Evolutionary conservation across 1,140 invertebrate genomes (phyloP), one percentile per base, ranked within the genome.

Genomic region (Luehdorfia chinensis): DNA sequence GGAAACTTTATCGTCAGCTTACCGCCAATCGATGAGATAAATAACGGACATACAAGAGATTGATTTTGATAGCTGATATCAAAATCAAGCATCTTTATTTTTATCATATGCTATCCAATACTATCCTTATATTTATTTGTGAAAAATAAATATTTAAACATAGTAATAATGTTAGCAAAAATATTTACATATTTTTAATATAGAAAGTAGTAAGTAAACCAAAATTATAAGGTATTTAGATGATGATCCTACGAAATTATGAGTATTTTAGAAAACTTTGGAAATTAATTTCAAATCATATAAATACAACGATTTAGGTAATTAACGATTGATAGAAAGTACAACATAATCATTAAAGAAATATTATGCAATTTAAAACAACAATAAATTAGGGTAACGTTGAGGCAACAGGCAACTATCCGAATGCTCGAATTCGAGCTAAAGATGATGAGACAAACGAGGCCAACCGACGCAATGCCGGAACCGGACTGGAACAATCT

Each of bases 21-120:
- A 47, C 45, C 50, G 43, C 50, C 55, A 67, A 61, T 74, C 60
- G 54, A 66, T 59, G 51, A 70, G 69, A 76, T 79, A 76, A 73
- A 50, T 57, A 37, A 43, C 30, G 44, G 61, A 70, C 58, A 60
- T 32, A 47, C 57, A 45, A 47, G 39, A 68, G 66, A 57, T 58
- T 58, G 53, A 52, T 41, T 54, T 32, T 21, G 34, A 34, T 55
- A 56, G 49, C 45, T 27, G 37, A 3, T 21, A 21, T 2, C 19
- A 2, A 21, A 21, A n/a, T n/a, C n/a, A n/a, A n/a, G n/a, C n/a
- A n/a, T n/a, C n/a, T n/a, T n/a, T n/a, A n/a, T n/a, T n/a, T n/a
- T n/a, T n/a, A n/a, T n/a, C n/a, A n/a, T n/a, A n/a, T n/a, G n/a
- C n/a, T n/a, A n/a, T n/a, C n/a, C n/a, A n/a, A n/a, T n/a, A n/a